These are phyloP conservation scores for Cataglyphis cursor DNA, from an alignment of 2,888 invertebrate genomes.

Conservation along the genomic window DNA sequence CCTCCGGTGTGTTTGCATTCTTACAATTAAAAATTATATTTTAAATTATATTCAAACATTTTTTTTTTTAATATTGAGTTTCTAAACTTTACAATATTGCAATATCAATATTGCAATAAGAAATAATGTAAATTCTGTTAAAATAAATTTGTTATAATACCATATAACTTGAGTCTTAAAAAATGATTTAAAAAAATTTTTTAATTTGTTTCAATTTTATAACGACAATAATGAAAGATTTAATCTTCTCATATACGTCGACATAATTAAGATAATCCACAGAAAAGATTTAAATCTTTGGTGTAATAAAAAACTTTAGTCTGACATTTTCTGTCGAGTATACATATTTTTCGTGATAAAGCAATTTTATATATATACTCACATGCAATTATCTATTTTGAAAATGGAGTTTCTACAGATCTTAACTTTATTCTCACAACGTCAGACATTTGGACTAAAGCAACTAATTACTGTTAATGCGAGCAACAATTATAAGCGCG, in stretches of 20 bases:
- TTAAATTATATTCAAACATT: background rate
- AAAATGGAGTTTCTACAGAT: background rate
- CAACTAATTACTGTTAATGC: slow-evolving; percentile 3
- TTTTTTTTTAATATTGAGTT: background rate
- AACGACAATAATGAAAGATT: background rate
- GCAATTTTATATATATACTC: background rate
- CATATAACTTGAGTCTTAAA: background rate
- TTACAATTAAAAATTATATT: no score
- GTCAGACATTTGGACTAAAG: background rate
- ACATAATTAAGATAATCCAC: background rate
- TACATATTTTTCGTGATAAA: background rate
- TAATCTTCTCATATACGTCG: background rate
- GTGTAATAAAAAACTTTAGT: background rate
- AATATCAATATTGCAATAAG: no score
- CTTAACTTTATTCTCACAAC: background rate
- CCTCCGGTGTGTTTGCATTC: background rate
- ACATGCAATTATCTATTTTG: background rate
- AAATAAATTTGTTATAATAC: background rate
- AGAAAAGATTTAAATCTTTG: background rate
- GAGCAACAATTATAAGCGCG: slow-evolving; percentile 22
- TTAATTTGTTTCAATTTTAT: background rate
- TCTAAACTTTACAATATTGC: background rate
- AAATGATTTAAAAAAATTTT: background rate
- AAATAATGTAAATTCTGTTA: background rate
- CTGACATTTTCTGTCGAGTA: background rate